A percentile compares a stretch with the other conserved stretches of the same genome.
Evolutionary conservation across 2,113 vertebrate species (phyloP).

Genomic region (Stegastes partitus): DNA sequence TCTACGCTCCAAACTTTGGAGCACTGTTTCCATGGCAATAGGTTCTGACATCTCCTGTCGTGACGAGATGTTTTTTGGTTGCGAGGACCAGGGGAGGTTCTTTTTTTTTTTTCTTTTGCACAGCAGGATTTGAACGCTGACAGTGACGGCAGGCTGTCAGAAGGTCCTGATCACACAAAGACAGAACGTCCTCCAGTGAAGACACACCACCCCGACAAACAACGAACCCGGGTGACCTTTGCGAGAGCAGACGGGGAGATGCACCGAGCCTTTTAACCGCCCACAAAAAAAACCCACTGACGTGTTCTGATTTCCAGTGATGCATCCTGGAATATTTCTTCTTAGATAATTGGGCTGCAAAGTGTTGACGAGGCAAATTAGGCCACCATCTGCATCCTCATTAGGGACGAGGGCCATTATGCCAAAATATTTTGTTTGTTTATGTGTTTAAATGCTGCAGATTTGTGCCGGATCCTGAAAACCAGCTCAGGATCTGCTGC

Average conservation of each 20-base stretch:
- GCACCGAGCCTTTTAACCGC: slow-evolving; percentile 39
- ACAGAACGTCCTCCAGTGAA: background rate
- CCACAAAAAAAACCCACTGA: slow-evolving; percentile 43
- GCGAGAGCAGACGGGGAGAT: slow-evolving; percentile 15
- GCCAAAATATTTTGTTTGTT: background rate
- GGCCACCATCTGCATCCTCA: slow-evolving; percentile 32
- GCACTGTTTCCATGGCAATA: slow-evolving; percentile 85
- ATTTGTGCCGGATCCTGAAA: slow-evolving; percentile 8
- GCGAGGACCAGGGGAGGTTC: slow-evolving; percentile 20
- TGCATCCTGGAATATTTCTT: slow-evolving; percentile 50
- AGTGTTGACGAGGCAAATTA: slow-evolving; percentile 47
- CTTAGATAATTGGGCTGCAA: slow-evolving; percentile 51
- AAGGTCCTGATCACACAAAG: slow-evolving; percentile 38
- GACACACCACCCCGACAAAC: slow-evolving; percentile 26
- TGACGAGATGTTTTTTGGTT: slow-evolving; percentile 68
- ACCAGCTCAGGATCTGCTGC: too few relatives aligned
- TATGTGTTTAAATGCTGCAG: slow-evolving; percentile 24
- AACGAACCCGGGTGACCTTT: slow-evolving; percentile 56
- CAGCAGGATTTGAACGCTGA: slow-evolving; percentile 39
- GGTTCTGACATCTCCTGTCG: slow-evolving; percentile 77
- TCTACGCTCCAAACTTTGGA: slow-evolving; percentile 77
- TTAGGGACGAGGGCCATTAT: slow-evolving; percentile 52
- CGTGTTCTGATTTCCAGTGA: slow-evolving; percentile 52
- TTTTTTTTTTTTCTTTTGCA: background rate
- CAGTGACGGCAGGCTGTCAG: slow-evolving; percentile 38